Percentiles rank a stretch among this genome's conserved stretches.
Conservation (phyloP, 2,888 invertebrate genomes). For the Apodemia duryi region DNA sequence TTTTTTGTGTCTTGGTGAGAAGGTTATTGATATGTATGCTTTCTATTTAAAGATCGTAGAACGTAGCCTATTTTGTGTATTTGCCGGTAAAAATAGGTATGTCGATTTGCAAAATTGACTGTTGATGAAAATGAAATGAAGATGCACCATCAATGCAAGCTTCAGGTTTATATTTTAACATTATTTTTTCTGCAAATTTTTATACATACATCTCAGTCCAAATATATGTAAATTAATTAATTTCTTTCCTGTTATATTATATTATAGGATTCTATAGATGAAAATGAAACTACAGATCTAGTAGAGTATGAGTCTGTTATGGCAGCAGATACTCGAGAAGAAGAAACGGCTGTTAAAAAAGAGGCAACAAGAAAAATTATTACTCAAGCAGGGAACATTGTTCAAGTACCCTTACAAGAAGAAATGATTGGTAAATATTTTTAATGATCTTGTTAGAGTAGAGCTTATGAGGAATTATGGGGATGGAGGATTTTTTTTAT, state of each 20-base stretch:
- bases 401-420: conserved; percentile 44
- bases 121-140: no score
- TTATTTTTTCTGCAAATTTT: no score
- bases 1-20: background rate
- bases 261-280: conserved; percentile 47
- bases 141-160: no score
- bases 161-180: background rate
- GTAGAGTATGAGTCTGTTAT: conserved; percentile 1
- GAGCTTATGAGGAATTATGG: no score
- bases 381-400: conserved; percentile 63
- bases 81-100: no score
- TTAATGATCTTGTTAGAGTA: no score
- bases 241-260: no score
- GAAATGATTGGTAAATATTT: background rate
- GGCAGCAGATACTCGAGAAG: background rate
- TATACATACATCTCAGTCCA: no score
- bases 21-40: background rate
- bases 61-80: no score
- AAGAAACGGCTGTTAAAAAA: background rate
- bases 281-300: conserved; percentile 29
- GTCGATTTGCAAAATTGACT: no score
- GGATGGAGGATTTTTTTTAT: no score
- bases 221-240: no score
- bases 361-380: conserved; percentile 49
- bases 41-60: background rate